Evolutionary conservation across 1,140 invertebrate species (phyloP), one percentile per base, ranked within the genome.

Genomic region (Lepidotrigona ventralis): DNA sequence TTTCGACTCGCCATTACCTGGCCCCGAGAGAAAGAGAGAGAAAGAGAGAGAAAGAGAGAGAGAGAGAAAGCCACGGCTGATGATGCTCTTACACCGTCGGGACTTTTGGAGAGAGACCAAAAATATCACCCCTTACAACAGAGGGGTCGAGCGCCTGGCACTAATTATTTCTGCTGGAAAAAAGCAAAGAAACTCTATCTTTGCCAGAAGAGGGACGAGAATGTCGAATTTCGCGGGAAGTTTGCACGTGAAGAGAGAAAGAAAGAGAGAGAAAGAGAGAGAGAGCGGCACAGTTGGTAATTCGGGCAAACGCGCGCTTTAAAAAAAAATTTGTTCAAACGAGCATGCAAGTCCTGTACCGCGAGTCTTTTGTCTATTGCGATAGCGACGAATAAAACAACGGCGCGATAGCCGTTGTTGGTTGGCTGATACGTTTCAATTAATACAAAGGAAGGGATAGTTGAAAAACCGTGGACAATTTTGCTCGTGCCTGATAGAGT

Each of bases 61-160:
- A 39, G 33, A 39, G 58, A 51, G 58, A 8, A 19, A 29, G 14
- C 63, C 26, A 12, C 46, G 63, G 54, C 23, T 46, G 73, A 19
- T 69, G 64, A 60, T 68, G 53, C 74, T 69, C 64, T 51, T 58
- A n/a, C 60, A 53, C 76, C 63, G 80, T 26, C 33, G 73, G n/a
- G 39, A 56, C 19, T 69, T 82, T 76, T 82, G 66, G 68, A 79
- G 54, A 68, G 76, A 64, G 63, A 78, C 63, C 63, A 39, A 78
- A 78, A 68, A 78, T 68, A 78, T 54, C 63, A 66, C 63, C 26
- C 39, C 63, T 54, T 33, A 17, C 6, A 26, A 29, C 26, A 64
- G 2, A 14, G 33, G n/a, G 14, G 29, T 51, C 63, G 46, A 39
- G 33, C 58, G n/a, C 26, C 51, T 33, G 21, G 26, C 76, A 64